phyloP scores from a whole-genome alignment of 2,113 vertebrate species.

The Lepus europaeus region DNA sequence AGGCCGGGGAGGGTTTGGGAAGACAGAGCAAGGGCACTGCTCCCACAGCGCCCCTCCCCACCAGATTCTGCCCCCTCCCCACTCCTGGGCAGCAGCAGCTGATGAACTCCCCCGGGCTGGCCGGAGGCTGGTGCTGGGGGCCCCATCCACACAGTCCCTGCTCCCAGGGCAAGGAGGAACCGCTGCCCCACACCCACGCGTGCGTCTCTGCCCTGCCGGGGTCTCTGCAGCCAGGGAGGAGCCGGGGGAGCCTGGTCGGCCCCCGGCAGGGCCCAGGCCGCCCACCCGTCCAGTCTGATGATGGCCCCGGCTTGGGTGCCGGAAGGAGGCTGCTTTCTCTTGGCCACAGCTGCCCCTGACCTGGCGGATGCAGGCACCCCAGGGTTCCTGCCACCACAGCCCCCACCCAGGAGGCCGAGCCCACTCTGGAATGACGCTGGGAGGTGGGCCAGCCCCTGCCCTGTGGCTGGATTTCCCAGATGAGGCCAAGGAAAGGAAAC shows the following conservation, averaged over 20 bases:
- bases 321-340: not conserved
- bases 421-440: not conserved
- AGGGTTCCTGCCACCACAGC: not conserved
- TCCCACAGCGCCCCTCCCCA: not conserved
- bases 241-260: not conserved
- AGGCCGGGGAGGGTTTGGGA: not conserved
- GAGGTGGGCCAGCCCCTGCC: not conserved
- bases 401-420: not conserved
- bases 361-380: not conserved
- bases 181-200: accelerated
- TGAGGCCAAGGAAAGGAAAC: constrained; percentile 11
- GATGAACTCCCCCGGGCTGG: no score
- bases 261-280: not conserved
- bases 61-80: accelerated
- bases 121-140: no score
- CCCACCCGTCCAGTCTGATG: accelerated
- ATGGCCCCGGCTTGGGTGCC: not conserved
- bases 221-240: not conserved
- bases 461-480: not conserved
- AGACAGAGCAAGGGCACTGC: not conserved
- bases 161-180: not conserved
- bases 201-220: accelerated
- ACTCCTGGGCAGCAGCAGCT: no score
- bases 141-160: not conserved
- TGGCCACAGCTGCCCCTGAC: not conserved